Conservation (phyloP, 2,113 vertebrate species). For the Megaceryle maxima region DNA sequence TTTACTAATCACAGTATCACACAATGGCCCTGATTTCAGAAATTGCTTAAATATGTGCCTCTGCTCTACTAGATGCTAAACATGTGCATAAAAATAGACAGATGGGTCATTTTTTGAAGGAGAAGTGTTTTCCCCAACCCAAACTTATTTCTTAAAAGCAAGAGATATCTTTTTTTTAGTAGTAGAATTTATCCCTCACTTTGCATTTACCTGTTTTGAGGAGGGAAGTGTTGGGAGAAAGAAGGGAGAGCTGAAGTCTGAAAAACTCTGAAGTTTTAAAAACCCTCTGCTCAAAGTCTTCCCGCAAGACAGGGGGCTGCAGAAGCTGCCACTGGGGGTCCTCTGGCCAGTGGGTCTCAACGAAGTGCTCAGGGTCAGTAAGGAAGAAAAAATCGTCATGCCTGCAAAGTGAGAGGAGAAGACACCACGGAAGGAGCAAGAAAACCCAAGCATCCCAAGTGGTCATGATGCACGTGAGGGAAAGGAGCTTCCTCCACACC, state of each 20-base stretch:
- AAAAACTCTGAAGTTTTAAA: slow-evolving; percentile 83
- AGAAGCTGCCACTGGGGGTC: slow-evolving; percentile 81
- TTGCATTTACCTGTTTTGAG: slow-evolving; percentile 73
- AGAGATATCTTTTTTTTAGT: rapidly evolving
- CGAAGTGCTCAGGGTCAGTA: slow-evolving; percentile 79
- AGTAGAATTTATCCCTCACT: rapidly evolving
- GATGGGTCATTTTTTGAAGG: not conserved
- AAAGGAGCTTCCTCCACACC: not conserved
- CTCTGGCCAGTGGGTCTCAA: slow-evolving; percentile 77
- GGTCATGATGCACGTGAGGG: not conserved
- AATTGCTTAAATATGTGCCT: not conserved
- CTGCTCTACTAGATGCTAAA: not conserved
- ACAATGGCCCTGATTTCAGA: slow-evolving; percentile 30
- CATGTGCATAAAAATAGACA: not conserved
- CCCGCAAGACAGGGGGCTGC: slow-evolving; percentile 28
- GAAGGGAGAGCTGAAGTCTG: slow-evolving; percentile 70
- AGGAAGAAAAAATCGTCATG: slow-evolving; percentile 83
- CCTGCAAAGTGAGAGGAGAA: slow-evolving; percentile 39
- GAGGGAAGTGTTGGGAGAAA: slow-evolving; percentile 72
- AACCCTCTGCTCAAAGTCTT: slow-evolving; percentile 77
- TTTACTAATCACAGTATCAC: not conserved
- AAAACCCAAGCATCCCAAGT: rapidly evolving
- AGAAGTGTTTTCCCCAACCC: not conserved
- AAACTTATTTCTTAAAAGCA: not conserved
- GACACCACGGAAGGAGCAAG: not conserved